Evolutionary conservation across 2,888 invertebrate species (phyloP).

Genomic region (Blastobasis lacticolella): DNA sequence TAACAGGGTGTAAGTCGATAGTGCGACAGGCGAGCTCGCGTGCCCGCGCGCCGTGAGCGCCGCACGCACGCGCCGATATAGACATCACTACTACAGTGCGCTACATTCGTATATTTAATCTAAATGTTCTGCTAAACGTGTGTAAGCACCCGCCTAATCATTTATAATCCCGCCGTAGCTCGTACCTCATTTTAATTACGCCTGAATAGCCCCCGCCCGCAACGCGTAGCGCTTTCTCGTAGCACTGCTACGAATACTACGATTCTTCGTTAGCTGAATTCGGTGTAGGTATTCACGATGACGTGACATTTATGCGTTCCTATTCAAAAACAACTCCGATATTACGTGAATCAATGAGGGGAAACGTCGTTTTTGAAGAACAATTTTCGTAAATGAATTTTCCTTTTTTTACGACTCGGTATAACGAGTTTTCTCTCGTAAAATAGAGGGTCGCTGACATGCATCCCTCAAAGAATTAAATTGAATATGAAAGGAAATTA

Average conservation of each 20-base stretch:
- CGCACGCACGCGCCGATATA: constrained; percentile 47
- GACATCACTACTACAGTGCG: constrained; percentile 48
- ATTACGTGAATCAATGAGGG: not conserved
- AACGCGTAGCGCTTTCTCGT: constrained; percentile 1
- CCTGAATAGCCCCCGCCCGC: not conserved
- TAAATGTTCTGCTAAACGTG: constrained; percentile 25
- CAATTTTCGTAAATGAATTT: constrained; percentile 38
- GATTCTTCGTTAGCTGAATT: no score
- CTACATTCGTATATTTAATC: constrained; percentile 30
- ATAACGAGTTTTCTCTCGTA: constrained; percentile 36
- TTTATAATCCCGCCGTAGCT: not conserved
- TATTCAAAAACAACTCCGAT: not conserved
- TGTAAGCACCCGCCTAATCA: constrained; percentile 5
- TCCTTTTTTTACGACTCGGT: constrained; percentile 29
- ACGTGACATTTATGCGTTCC: no score
- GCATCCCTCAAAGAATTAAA: constrained; percentile 59
- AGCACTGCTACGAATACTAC: constrained; percentile 1
- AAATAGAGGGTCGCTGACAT: constrained; percentile 38
- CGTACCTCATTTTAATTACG: constrained; percentile 1
- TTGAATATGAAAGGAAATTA: constrained; percentile 67
- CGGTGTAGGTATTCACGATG: no score
- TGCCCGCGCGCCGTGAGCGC: constrained; percentile 35
- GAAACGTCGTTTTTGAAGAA: constrained; percentile 20
- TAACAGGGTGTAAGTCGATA: constrained; percentile 70
- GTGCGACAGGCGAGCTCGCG: constrained; percentile 62